Base-by-base conservation (phyloP, 1,140 invertebrate genomes). In the Thaumetopoea pityocampa region DNA sequence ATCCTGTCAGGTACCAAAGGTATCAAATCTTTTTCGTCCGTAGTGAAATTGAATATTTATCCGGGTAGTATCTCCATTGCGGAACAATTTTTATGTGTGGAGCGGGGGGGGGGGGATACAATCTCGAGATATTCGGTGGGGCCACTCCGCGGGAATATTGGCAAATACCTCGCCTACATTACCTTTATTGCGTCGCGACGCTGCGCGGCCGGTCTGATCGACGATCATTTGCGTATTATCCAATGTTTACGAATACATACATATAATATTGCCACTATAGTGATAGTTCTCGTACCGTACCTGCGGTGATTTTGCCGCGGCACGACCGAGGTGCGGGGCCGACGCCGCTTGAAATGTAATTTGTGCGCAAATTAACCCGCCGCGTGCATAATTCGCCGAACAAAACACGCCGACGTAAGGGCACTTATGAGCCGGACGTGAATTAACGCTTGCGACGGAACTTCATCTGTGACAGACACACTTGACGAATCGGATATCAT, bases 11-110 rank as follows among this genome's bases (percentile, higher is more conserved):
- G 64, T 76, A 79, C 60, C 71, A 68, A 77, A 78, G 77, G 77
- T 84, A 81, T 81, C 71, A 81, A 84, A 84, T 81, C 80, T 81
- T 74, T 72, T 72, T 77, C 80, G 77, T 78, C 76, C 77, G 67
- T 72, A 77, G 60, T 76, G 71, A 80, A 84, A 84, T 84, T 84
- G 80, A 84, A 84, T 82, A 84, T 82, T 84, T 84, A 84, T 84
- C 80, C 74, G 77, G 73, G 67, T 77, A 84, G 69, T 84, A 81
- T 83, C 79, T 83, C 79, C 77, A 84, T 84, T 78, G 67, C 62
- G 69, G 80, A 81, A 81, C 77, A 80, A 84, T 84, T 81, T 81
- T 84, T 84, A 84, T 81, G 74, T 83, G n/a, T n/a, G n/a, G n/a
- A n/a, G n/a, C n/a, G n/a, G n/a, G n/a, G n/a, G n/a, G 76, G 77